Conservation (phyloP, 2,888 invertebrate species). For the Drosophila cognata region DNA sequence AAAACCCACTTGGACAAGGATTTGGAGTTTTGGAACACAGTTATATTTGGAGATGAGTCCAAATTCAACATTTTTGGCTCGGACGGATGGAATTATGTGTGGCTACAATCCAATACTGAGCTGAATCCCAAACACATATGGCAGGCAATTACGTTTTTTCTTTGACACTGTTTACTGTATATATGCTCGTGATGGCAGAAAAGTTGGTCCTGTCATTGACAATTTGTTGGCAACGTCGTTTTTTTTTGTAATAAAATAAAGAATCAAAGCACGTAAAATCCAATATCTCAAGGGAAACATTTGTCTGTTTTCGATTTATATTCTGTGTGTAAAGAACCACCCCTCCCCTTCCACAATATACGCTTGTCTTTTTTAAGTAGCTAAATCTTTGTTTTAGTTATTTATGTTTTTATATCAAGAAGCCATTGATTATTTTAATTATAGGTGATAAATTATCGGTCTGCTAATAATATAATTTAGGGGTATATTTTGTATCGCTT, state of each 20-base stretch:
- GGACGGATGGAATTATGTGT: no score
- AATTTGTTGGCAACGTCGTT: not conserved
- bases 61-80: no score
- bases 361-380: conserved; percentile 1
- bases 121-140: no score
- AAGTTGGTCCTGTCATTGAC: conserved; percentile 1
- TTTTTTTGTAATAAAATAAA: conserved; percentile 19
- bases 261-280: conserved; percentile 53
- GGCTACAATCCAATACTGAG: no score
- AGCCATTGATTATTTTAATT: not conserved
- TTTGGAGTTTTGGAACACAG: no score
- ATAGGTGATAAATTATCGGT: not conserved
- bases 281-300: conserved; percentile 55
- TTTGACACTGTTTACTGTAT: no score
- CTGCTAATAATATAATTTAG: not conserved
- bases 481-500: not conserved
- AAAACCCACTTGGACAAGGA: no score
- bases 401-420: not conserved
- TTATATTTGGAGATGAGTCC: no score
- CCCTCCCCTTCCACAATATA: conserved; percentile 18
- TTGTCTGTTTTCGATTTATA: conserved; percentile 43
- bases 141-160: no score
- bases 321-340: conserved; percentile 14
- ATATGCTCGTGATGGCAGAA: conserved; percentile 8
- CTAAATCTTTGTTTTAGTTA: not conserved